Evolutionary conservation across 2,113 vertebrate genomes (phyloP).

Genomic region (Trachemys scripta): DNA sequence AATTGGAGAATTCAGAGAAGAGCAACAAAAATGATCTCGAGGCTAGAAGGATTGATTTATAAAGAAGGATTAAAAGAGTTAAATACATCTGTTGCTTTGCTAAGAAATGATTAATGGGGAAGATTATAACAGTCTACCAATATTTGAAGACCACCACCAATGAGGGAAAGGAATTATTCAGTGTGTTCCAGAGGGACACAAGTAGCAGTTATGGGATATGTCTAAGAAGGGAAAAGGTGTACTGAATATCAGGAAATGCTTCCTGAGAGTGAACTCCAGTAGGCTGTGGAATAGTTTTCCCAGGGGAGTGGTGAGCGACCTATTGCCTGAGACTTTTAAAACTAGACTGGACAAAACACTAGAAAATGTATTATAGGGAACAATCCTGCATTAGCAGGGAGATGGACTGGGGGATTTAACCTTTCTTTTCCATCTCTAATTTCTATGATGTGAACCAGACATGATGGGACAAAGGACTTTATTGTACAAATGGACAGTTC

Average conservation of each 20-base stretch:
- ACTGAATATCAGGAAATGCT: constrained; percentile 20
- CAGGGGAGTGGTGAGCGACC: neutral
- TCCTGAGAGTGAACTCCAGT: constrained; percentile 7
- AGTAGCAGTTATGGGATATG: neutral
- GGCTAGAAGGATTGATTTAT: constrained; percentile 37
- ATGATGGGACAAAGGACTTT: neutral
- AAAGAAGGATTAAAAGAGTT: constrained; percentile 38
- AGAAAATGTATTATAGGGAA: neutral
- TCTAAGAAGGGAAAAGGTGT: neutral
- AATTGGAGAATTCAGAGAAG: constrained; percentile 44
- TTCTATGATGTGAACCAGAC: neutral
- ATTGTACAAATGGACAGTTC: neutral
- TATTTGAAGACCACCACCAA: constrained; percentile 31
- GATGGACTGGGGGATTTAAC: neutral
- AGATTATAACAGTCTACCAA: constrained; percentile 34
- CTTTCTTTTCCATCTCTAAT: neutral
- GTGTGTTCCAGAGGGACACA: neutral
- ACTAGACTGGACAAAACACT: neutral
- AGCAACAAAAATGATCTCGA: constrained; percentile 47
- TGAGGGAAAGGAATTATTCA: constrained; percentile 46
- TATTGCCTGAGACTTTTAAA: constrained; percentile 27
- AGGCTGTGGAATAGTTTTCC: neutral
- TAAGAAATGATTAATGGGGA: constrained; percentile 48
- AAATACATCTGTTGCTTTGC: constrained; percentile 51
- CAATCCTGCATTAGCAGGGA: neutral